Base-by-base conservation (phyloP, 2,113 vertebrate genomes). In the Pseudorectes ferrugineus region DNA sequence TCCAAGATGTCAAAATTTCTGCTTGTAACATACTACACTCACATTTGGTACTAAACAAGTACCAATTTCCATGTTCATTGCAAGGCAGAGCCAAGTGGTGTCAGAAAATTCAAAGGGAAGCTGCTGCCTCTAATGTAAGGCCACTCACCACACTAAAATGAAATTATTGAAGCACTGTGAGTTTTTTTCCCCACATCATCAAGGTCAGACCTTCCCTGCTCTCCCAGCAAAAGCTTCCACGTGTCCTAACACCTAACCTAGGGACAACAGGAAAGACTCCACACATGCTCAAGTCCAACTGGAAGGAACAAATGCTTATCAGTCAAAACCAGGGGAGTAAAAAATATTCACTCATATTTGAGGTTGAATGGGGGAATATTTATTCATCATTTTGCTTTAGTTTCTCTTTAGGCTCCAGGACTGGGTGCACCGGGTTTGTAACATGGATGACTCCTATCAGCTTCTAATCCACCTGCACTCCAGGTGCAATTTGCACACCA, bases 261-360 rank as follows among this genome's bases (percentile, higher is more conserved):
- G 94, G 82, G 83, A 84, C 5, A n/a, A 62, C 11, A 35, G 26
- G 71, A 92, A 68, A 33, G 35, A 92, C 68, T 75, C 49, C 31
- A 45, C 85, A 74, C 71, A 55, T 31, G 31, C 51, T 85, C 58
- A 72, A 84, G 83, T 57, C 46, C 62, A 82, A 36, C 5, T 54
- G 62, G 62, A 86, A 80, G 88, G 80, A 83, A 87, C 51, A 97
- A 94, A 85, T 31, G 82, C 75, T 90, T 87, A 95, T 66, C 65
- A 19, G 10, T 74, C 79, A 70, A 63, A 95, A 95, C 57, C 13
- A 49, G 1, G 11, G 29, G 48, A 42, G 21, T 15, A 25, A 42
- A 55, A 79, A 85, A 71, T 68, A 77, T 11, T 25, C 63, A 59
- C 23, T 89, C 38, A 57, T 68, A 63, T 76, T 49, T 67, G 79